Evolutionary conservation across 1,140 invertebrate species (phyloP), one percentile per base, ranked within the genome.

Genomic region (Agrilus planipennis): DNA sequence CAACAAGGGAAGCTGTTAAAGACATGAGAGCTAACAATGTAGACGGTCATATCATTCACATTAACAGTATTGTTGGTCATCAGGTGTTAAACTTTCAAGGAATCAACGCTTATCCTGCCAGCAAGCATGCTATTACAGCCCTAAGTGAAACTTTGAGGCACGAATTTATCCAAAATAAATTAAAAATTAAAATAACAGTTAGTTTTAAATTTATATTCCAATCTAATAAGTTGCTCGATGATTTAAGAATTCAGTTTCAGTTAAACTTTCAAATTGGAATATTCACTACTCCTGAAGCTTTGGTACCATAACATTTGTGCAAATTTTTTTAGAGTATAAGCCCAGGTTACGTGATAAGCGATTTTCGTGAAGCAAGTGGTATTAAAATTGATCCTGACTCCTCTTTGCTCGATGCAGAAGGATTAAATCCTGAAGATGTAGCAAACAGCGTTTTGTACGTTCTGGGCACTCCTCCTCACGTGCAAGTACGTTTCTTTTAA

Each of bases 21-120:
- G 60, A 70, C 2, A 78, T 81, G 74, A 61, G 58, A 34, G 64
- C 70, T 44, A 60, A 66, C 16, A 53, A 62, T 14, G 61, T 75
- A 5, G 67, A 76, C 44, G 79, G 79, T 1, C 77, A 82, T 47
- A 71, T 79, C 41, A 69, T 79, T 34, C 68, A 76, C 40, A 64
- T 79, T 22, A 76, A 72, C 27, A 70, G 68, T 46, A 40, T 67
- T 16, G 34, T 51, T 29, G 68, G 66, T 10, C 68, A 69, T 28
- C 44, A 53, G 38, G 52, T 14, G 4, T 10, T 16, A 6, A 31
- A 31, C 10, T 31, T 31, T 6, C n/a, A n/a, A n/a, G n/a, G n/a
- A n/a, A n/a, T n/a, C n/a, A 31, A 31, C 12, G 15, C 15, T 6
- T 31, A 31, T 14, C 15, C 10, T 31, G 29, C 29, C 5, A 10